Percentiles rank a stretch among this genome's conserved stretches.
phyloP scores from a whole-genome alignment of 2,888 invertebrate species.

The Ellobium chinense region DNA sequence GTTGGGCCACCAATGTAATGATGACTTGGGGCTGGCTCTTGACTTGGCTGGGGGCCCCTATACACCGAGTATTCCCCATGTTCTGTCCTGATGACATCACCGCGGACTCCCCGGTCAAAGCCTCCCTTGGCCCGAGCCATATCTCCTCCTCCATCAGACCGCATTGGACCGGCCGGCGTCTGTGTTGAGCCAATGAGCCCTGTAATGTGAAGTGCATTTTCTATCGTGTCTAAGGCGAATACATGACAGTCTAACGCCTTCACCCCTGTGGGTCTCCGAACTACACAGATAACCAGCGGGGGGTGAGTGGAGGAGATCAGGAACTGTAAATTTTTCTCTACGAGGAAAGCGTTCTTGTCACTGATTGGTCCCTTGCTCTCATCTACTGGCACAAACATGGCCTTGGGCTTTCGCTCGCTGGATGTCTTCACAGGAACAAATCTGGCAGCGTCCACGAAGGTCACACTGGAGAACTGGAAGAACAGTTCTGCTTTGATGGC shows the following conservation, averaged over 20 bases:
- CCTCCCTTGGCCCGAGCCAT: slow-evolving; percentile 5
- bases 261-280: slow-evolving; percentile 96
- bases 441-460: slow-evolving; percentile 76
- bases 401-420: slow-evolving; percentile 79
- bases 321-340: slow-evolving; percentile 97
- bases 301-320: slow-evolving; percentile 96
- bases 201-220: slow-evolving; percentile 61
- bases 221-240: slow-evolving; percentile 85
- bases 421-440: slow-evolving; percentile 72
- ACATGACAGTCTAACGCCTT: slow-evolving; percentile 99
- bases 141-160: neutral
- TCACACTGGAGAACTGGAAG: slow-evolving; percentile 81
- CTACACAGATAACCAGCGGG: slow-evolving; percentile 96
- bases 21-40: slow-evolving; percentile 14
- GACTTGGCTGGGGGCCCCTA: slow-evolving; percentile 41
- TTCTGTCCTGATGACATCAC: slow-evolving; percentile 58
- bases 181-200: slow-evolving; percentile 43
- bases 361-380: slow-evolving; percentile 62
- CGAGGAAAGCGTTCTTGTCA: slow-evolving; percentile 86
- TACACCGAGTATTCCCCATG: slow-evolving; percentile 58
- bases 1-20: slow-evolving; percentile 4
- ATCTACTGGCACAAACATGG: slow-evolving; percentile 85
- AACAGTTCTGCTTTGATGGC: slow-evolving; percentile 89
- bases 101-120: slow-evolving; percentile 49
- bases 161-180: neutral